Evolutionary conservation across 1,140 invertebrate species (phyloP).

Genomic region (Anoplolepis gracilipes): DNA sequence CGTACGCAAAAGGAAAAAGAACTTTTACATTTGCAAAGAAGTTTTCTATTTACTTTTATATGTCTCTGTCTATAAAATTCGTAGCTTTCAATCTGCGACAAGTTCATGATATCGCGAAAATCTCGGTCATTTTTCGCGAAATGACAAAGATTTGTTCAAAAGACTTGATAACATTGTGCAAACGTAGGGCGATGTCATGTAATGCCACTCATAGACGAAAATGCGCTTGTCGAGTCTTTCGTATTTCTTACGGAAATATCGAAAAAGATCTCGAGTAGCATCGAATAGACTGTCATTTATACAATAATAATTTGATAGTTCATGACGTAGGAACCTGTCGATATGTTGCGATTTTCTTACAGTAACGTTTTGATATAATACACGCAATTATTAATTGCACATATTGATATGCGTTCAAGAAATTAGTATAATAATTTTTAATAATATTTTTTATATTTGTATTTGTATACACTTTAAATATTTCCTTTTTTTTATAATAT

Average conservation of each 20-base stretch:
- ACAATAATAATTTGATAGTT: neutral
- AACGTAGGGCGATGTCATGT: slow-evolving; percentile 21
- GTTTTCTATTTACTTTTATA: neutral
- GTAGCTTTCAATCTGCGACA: neutral
- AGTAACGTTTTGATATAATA: neutral
- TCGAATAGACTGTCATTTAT: neutral
- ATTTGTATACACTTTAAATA: neutral
- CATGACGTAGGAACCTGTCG: neutral
- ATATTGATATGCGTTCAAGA: neutral
- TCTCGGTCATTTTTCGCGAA: slow-evolving; percentile 36
- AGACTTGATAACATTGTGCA: neutral
- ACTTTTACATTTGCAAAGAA: neutral
- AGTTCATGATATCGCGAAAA: neutral
- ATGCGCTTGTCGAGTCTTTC: slow-evolving; percentile 45
- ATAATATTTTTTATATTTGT: neutral
- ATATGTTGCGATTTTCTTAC: neutral
- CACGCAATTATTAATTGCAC: neutral
- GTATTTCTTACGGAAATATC: slow-evolving; percentile 57
- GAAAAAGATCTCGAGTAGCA: slow-evolving; percentile 37
- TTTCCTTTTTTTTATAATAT: neutral
- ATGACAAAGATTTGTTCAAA: slow-evolving; percentile 25
- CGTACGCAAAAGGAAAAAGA: neutral
- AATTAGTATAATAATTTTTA: neutral
- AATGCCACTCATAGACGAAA: slow-evolving; percentile 17
- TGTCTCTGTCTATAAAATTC: slow-evolving; percentile 13